These are phyloP conservation scores for Enteromius afrohamiltoni DNA, from an alignment of 2,797 vertebrate genomes.

Conservation along the genomic window DNA sequence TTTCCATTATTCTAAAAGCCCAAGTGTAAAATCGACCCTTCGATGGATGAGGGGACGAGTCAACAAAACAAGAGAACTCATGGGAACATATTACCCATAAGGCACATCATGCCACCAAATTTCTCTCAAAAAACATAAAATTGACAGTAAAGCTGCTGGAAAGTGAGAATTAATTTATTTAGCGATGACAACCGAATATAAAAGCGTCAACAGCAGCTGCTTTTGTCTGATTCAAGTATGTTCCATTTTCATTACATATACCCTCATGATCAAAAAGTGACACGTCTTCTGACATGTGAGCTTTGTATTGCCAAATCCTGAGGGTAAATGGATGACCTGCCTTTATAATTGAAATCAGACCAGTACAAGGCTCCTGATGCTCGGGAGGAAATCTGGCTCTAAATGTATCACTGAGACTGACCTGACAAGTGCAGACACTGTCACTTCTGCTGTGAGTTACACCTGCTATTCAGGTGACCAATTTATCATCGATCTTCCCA, in stretches of 20 bases:
- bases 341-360: constrained; percentile 12
- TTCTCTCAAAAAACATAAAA: background rate
- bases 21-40: constrained; percentile 9
- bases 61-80: constrained; percentile 2
- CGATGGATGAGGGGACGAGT: background rate
- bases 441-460: constrained; percentile 4
- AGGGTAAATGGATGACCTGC: background rate
- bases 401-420: constrained; percentile 12
- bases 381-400: background rate
- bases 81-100: background rate
- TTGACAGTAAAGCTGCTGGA: constrained; percentile 11
- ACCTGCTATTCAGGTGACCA: background rate
- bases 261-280: constrained; percentile 1
- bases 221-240: background rate
- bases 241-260: background rate
- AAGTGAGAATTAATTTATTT: constrained; percentile 11
- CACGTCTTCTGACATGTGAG: background rate
- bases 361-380: background rate
- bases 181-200: background rate
- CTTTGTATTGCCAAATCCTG: background rate
- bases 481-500: constrained; percentile 10
- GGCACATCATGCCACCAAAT: background rate
- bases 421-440: background rate
- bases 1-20: constrained; percentile 34
- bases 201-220: background rate